Percentiles rank a stretch among this genome's conserved stretches.
phyloP scores from a whole-genome alignment of 2,797 vertebrate species.

The Alosa sapidissima region DNA sequence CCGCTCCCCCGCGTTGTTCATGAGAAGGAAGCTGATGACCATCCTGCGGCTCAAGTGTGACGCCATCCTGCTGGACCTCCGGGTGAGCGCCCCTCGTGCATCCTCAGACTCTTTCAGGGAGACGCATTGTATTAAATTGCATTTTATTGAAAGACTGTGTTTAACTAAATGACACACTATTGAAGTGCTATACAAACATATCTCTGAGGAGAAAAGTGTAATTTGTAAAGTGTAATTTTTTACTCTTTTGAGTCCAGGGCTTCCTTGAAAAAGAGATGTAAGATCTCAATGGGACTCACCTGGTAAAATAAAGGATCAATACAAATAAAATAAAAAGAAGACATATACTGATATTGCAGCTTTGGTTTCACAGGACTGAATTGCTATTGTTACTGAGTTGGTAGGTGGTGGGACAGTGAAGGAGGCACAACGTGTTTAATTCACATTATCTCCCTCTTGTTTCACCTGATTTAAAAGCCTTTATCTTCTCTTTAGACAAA shows the following conservation, averaged over 20 bases:
- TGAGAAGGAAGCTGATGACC: slow-evolving; percentile 82
- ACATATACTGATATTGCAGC: not conserved
- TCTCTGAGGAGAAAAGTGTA: too few relatives aligned
- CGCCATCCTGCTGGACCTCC: slow-evolving; percentile 82
- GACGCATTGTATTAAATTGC: not conserved
- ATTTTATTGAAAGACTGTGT: not conserved
- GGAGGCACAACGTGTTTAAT: not conserved
- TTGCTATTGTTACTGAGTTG: not conserved
- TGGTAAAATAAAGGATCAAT: too few relatives aligned
- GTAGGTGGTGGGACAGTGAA: not conserved
- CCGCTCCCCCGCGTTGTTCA: slow-evolving; percentile 72
- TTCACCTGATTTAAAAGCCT: not conserved
- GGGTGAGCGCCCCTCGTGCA: slow-evolving; percentile 66
- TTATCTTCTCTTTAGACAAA: slow-evolving; percentile 75
- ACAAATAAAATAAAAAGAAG: too few relatives aligned
- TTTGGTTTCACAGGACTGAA: not conserved
- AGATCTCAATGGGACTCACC: too few relatives aligned
- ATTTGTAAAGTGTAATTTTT: too few relatives aligned
- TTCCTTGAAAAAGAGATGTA: too few relatives aligned
- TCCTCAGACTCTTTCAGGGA: not conserved
- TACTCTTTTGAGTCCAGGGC: too few relatives aligned
- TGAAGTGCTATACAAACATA: too few relatives aligned
- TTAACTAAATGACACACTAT: too few relatives aligned
- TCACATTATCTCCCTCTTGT: not conserved
- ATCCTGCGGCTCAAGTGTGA: slow-evolving; percentile 86